A percentile compares a stretch with the other conserved stretches of the same genome.
Evolutionary conservation across 2,888 invertebrate species (phyloP).

Genomic region (Nomada hirtipes): DNA sequence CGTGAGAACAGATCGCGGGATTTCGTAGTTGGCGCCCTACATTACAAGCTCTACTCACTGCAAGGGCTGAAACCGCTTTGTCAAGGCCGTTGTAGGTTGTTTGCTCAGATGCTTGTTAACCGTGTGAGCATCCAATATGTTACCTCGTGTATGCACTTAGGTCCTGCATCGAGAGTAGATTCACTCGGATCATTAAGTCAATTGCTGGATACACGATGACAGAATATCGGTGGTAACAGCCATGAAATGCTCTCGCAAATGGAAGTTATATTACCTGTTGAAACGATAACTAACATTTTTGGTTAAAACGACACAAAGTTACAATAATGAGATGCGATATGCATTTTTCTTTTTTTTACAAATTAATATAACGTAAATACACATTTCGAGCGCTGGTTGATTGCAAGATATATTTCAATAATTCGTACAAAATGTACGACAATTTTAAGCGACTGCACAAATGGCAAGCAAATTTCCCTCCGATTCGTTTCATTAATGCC

Average conservation of each 20-base stretch:
- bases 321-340: too few species aligned
- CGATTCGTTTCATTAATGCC: slow-evolving; percentile 28
- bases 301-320: background rate
- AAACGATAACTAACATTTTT: background rate
- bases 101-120: slow-evolving; percentile 77
- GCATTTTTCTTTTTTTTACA: background rate
- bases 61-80: slow-evolving; percentile 61
- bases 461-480: slow-evolving; percentile 57
- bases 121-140: slow-evolving; percentile 75
- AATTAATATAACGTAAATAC: background rate
- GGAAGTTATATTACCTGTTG: background rate
- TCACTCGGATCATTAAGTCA: slow-evolving; percentile 76
- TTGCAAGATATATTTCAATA: background rate
- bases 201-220: slow-evolving; percentile 69
- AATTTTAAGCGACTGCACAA: slow-evolving; percentile 64
- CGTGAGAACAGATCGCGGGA: background rate
- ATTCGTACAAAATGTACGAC: slow-evolving; percentile 56
- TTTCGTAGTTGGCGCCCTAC: slow-evolving; percentile 22
- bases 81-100: slow-evolving; percentile 72
- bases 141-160: slow-evolving; percentile 74
- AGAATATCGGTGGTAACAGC: slow-evolving; percentile 62
- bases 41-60: slow-evolving; percentile 39
- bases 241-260: slow-evolving; percentile 44
- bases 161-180: slow-evolving; percentile 70
- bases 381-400: background rate